These are phyloP conservation scores for Heliothis peltigera DNA, from an alignment of 2,888 invertebrate genomes.

Conservation along the genomic window DNA sequence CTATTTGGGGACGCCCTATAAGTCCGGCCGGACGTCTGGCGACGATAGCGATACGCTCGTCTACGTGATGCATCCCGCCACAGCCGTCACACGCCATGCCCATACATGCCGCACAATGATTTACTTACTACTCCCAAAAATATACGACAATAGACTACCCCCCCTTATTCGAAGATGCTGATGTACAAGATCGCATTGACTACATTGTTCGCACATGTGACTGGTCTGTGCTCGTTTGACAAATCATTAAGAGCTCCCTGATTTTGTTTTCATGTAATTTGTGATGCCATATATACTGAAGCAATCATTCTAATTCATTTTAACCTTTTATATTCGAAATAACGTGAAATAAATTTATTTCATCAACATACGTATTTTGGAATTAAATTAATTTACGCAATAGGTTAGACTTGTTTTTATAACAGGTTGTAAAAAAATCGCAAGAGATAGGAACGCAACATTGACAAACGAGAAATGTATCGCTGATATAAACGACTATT, in stretches of 20 bases:
- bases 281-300: slow-evolving; percentile 21
- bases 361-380: slow-evolving; percentile 25
- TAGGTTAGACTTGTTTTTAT: slow-evolving; percentile 47
- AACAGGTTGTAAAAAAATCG: slow-evolving; percentile 51
- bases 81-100: slow-evolving; percentile 56
- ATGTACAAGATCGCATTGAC: slow-evolving; percentile 26
- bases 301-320: slow-evolving; percentile 30
- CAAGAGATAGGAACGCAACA: slow-evolving; percentile 40
- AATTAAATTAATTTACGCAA: slow-evolving; percentile 56
- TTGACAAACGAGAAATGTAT: slow-evolving; percentile 34
- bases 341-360: slow-evolving; percentile 46
- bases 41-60: slow-evolving; percentile 64
- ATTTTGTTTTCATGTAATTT: slow-evolving; percentile 24
- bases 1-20: slow-evolving; percentile 79
- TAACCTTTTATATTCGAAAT: slow-evolving; percentile 35
- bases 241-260: slow-evolving; percentile 27
- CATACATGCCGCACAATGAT: slow-evolving; percentile 63
- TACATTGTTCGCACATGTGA: slow-evolving; percentile 15
- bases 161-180: slow-evolving; percentile 41
- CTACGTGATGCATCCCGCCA: slow-evolving; percentile 76
- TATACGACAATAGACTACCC: slow-evolving; percentile 59
- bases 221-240: slow-evolving; percentile 9
- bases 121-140: slow-evolving; percentile 66
- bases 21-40: slow-evolving; percentile 78
- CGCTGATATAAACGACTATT: slow-evolving; percentile 25